These are phyloP conservation scores for Adineta ricciae DNA, from an alignment of 2,888 invertebrate genomes.

Conservation along the genomic window DNA sequence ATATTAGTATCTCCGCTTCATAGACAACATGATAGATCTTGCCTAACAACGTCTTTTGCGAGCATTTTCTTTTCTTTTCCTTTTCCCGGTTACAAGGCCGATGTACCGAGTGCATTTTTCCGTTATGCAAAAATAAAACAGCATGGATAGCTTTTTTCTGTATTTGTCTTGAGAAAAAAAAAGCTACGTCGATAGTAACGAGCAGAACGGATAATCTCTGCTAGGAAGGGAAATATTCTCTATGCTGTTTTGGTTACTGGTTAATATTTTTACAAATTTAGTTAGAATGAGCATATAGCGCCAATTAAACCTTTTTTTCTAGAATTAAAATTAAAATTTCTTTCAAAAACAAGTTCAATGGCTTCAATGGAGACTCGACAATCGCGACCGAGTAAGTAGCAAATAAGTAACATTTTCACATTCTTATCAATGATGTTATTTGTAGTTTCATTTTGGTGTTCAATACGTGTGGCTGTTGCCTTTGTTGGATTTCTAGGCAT, in stretches of 20 bases:
- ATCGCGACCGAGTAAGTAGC: background rate
- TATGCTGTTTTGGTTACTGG: too few relatives aligned
- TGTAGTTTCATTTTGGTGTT: background rate
- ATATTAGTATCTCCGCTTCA: too few relatives aligned
- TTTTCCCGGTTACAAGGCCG: background rate
- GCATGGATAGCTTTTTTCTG: too few relatives aligned
- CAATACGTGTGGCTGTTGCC: conserved; percentile 18
- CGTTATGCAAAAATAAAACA: too few relatives aligned
- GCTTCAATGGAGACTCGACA: background rate
- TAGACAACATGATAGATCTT: too few relatives aligned
- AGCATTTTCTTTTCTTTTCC: background rate
- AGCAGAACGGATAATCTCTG: too few relatives aligned
- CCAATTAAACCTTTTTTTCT: background rate
- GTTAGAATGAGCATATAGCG: background rate
- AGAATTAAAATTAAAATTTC: background rate
- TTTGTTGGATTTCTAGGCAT: conserved; percentile 16
- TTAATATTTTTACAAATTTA: too few relatives aligned
- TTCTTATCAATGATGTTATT: background rate
- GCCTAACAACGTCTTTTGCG: too few relatives aligned
- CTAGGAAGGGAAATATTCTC: too few relatives aligned
- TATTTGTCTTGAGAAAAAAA: too few relatives aligned
- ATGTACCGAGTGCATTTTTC: background rate
- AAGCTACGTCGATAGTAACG: too few relatives aligned
- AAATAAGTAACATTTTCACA: background rate
- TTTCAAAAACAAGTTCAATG: background rate